Conservation (phyloP, 2,888 invertebrate genomes). For the Cacoxenus indagator region DNA sequence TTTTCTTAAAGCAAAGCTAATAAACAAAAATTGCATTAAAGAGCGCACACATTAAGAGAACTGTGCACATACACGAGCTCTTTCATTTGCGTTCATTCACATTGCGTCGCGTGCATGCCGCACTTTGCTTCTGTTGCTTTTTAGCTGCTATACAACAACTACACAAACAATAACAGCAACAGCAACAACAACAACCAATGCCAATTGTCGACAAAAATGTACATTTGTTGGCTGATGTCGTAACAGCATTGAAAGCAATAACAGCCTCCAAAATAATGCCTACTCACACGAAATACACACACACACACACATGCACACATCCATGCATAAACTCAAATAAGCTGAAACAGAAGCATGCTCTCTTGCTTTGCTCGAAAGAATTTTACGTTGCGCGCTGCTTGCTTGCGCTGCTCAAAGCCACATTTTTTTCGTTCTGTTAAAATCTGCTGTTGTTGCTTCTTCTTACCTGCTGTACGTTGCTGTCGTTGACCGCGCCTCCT, state of each 20-base stretch:
- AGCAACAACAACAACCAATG: conserved; percentile 11
- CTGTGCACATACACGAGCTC: background rate
- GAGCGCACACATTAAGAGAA: conserved; percentile 32
- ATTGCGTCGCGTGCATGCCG: conserved; percentile 32
- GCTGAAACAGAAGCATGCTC: no score
- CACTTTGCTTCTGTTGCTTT: no score
- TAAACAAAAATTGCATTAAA: conserved; percentile 16
- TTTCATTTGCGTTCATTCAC: conserved; percentile 53
- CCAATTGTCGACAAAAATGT: conserved; percentile 24
- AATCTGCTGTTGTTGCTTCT: background rate
- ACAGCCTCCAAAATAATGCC: conserved; percentile 42
- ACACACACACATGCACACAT: conserved; percentile 44
- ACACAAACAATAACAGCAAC: background rate
- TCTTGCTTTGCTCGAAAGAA: conserved; percentile 19
- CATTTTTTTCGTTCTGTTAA: background rate
- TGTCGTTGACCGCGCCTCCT: conserved; percentile 1
- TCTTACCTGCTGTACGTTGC: background rate
- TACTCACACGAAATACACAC: conserved; percentile 48
- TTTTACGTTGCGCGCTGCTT: background rate
- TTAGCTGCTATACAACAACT: no score
- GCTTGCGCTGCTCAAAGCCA: background rate
- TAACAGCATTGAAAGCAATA: conserved; percentile 39
- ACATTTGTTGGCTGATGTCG: conserved; percentile 58
- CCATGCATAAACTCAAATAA: background rate
- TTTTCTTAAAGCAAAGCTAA: conserved; percentile 5